These are phyloP conservation scores for Eupithecia centaureata DNA, from an alignment of 2,888 invertebrate species.

Conservation along the genomic window DNA sequence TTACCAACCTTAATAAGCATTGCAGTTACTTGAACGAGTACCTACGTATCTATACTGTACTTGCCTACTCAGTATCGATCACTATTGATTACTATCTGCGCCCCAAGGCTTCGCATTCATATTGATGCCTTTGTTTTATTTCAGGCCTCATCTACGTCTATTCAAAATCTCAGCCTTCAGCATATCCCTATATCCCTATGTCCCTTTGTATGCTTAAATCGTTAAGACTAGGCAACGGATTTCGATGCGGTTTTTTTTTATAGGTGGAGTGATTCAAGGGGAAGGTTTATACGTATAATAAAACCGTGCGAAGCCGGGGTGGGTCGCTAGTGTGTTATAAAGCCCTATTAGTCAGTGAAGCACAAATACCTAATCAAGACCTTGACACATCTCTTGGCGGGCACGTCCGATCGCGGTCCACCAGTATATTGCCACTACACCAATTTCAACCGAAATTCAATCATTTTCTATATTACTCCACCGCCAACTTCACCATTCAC, in stretches of 20 bases:
- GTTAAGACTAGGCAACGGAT: too few species aligned
- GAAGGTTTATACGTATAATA: too few species aligned
- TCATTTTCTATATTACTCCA: slow-evolving; percentile 45
- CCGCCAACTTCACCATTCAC: neutral
- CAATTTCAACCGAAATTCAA: slow-evolving; percentile 60
- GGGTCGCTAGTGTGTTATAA: too few species aligned
- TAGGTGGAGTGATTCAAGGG: too few species aligned
- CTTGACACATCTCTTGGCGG: slow-evolving; percentile 59
- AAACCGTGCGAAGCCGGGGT: too few species aligned
- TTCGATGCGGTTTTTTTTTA: too few species aligned
- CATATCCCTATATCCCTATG: too few species aligned
- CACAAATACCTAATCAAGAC: slow-evolving; percentile 47
- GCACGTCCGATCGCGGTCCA: slow-evolving; percentile 60
- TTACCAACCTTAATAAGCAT: slow-evolving; percentile 16
- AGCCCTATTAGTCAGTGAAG: slow-evolving; percentile 17
- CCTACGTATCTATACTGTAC: neutral
- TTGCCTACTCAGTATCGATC: neutral
- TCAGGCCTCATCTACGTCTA: too few species aligned
- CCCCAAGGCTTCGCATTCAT: too few species aligned
- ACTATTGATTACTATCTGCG: neutral
- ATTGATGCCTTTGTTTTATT: too few species aligned
- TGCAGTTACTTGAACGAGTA: neutral
- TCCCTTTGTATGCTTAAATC: too few species aligned
- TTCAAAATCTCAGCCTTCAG: too few species aligned
- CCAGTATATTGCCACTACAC: slow-evolving; percentile 43